Evolutionary conservation across 2,797 vertebrate species (phyloP).

Genomic region (Mastacembelus armatus): DNA sequence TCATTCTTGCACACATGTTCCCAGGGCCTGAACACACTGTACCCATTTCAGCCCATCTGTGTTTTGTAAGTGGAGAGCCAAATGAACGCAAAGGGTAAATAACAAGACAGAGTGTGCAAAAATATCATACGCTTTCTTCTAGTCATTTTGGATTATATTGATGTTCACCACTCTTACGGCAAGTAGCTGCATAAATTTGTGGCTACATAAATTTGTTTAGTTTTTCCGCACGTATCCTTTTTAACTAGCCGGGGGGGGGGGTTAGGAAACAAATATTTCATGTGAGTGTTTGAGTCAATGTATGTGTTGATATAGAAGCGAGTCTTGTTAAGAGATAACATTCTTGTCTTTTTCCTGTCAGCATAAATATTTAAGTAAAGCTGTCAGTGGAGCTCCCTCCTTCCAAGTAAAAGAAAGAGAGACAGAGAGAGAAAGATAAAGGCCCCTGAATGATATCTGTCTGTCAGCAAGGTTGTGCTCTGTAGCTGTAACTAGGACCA

Average conservation of each 20-base stretch:
- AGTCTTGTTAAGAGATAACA: conserved; percentile 76
- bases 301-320: conserved; percentile 67
- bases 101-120: conserved; percentile 19
- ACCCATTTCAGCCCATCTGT: conserved; percentile 72
- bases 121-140: no score
- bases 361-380: conserved; percentile 84
- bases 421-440: conserved; percentile 42
- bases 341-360: conserved; percentile 79
- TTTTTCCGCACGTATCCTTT: no score
- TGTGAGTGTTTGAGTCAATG: conserved; percentile 64
- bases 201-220: no score
- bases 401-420: conserved; percentile 16
- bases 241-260: conserved; percentile 27
- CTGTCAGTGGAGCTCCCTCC: conserved; percentile 72
- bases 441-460: conserved; percentile 67
- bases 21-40: conserved; percentile 52
- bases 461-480: conserved; percentile 57
- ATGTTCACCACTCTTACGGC: no score
- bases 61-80: conserved; percentile 47
- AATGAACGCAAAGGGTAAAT: conserved; percentile 29
- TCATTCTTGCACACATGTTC: conserved; percentile 51
- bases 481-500: conserved; percentile 51
- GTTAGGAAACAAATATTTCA: conserved; percentile 63
- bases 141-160: no score
- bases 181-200: no score